phyloP scores from a whole-genome alignment of 2,888 invertebrate species.

The Ophion ellenae region DNA sequence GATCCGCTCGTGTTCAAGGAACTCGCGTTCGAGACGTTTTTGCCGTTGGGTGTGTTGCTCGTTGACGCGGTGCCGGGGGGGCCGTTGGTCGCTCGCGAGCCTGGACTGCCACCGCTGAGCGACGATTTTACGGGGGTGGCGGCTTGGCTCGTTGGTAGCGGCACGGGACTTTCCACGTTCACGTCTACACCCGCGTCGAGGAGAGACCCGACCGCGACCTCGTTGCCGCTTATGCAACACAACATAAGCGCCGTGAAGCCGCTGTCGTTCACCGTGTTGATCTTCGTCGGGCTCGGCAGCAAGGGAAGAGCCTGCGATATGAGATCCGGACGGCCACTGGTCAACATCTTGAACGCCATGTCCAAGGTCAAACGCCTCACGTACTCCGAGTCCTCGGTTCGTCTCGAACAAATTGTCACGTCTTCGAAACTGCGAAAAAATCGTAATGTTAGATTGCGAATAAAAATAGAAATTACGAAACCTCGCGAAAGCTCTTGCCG shows the following conservation, averaged over 20 bases:
- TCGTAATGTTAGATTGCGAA: background rate
- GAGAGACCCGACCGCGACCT: conserved; percentile 88
- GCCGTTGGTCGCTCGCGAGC: conserved; percentile 68
- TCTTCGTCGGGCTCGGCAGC: conserved; percentile 89
- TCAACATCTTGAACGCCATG: conserved; percentile 92
- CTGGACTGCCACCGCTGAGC: conserved; percentile 65
- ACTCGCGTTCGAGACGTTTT: conserved; percentile 61
- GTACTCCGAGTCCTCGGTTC: conserved; percentile 85
- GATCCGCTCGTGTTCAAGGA: conserved; percentile 48
- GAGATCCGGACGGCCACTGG: conserved; percentile 92
- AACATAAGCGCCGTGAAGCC: conserved; percentile 94
- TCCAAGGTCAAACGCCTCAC: conserved; percentile 88
- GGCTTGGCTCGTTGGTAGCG: conserved; percentile 79
- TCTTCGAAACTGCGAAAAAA: conserved; percentile 85
- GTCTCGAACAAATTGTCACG: conserved; percentile 83
- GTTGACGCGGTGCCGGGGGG: conserved; percentile 64
- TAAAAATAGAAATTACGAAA: background rate
- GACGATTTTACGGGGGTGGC: conserved; percentile 72
- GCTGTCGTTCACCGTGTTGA: conserved; percentile 91
- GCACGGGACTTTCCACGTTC: conserved; percentile 90
- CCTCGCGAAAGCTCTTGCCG: too few relatives aligned
- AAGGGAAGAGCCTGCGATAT: conserved; percentile 91
- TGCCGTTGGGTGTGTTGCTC: conserved; percentile 78
- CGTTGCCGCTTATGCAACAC: conserved; percentile 92
- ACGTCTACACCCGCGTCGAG: conserved; percentile 93